A percentile compares a stretch with the other conserved stretches of the same genome.
phyloP scores from a whole-genome alignment of 2,888 invertebrate genomes.

The Dolichopus griseipennis region DNA sequence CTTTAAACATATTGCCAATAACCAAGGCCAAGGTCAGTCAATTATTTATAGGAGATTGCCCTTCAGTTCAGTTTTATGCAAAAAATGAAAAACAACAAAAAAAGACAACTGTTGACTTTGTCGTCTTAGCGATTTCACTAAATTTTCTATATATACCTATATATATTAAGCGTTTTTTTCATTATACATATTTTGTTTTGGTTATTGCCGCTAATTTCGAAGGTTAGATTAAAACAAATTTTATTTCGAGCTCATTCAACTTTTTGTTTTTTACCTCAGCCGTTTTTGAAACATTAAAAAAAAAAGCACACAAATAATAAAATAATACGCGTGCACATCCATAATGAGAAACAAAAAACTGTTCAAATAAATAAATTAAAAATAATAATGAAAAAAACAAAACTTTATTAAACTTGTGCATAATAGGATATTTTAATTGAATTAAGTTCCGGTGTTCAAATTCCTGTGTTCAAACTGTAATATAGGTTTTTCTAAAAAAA shows the following conservation, averaged over 20 bases:
- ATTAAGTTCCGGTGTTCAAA: no score
- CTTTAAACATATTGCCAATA: background rate
- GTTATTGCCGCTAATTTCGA: background rate
- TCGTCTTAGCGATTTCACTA: no score
- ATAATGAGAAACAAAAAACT: background rate
- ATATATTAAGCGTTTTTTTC: background rate
- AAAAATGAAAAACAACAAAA: background rate
- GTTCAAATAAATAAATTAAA: background rate
- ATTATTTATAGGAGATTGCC: background rate
- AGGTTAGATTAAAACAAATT: background rate
- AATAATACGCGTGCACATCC: background rate
- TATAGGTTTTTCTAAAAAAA: no score
- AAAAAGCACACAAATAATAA: no score
- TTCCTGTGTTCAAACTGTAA: no score
- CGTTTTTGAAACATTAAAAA: no score
- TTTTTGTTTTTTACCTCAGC: background rate
- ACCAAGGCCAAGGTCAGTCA: constrained; percentile 1
- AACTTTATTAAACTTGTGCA: no score
- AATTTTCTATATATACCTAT: background rate
- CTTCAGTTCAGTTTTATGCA: background rate
- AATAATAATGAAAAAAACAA: no score
- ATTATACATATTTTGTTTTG: background rate
- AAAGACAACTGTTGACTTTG: background rate
- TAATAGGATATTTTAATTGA: no score
- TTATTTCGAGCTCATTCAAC: background rate